Percentiles rank a stretch among this genome's conserved stretches.
Conservation (phyloP, 2,888 invertebrate species). For the Brachynemurus nebulosus region DNA sequence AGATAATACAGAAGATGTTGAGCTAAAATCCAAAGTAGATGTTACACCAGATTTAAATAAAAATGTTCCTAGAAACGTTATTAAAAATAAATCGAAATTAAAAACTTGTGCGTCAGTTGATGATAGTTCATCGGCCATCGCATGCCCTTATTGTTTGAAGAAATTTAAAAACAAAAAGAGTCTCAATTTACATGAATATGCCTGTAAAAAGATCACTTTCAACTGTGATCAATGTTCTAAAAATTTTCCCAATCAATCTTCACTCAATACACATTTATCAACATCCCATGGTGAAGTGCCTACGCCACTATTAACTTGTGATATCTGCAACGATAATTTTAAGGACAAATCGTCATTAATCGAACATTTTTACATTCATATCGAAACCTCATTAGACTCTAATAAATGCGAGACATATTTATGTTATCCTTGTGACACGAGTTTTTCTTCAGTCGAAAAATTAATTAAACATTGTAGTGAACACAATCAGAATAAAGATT, state of each 20-base stretch:
- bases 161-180: background rate
- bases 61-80: no score
- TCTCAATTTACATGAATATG: background rate
- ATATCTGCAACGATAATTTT: background rate
- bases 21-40: no score
- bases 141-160: background rate
- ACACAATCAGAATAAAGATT: background rate
- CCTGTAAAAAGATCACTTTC: background rate
- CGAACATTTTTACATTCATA: background rate
- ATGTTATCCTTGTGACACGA: no score
- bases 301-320: no score
- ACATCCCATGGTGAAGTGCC: background rate
- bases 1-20: background rate
- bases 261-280: background rate
- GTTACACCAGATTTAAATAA: no score
- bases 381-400: no score
- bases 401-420: no score
- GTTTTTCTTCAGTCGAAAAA: no score
- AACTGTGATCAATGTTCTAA: background rate
- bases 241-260: background rate
- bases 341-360: background rate
- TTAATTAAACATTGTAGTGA: no score
- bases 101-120: no score
- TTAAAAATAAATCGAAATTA: no score
- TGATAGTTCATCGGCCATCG: no score